Conservation (phyloP, 2,797 vertebrate species). For the Macroramphosus scolopax region DNA sequence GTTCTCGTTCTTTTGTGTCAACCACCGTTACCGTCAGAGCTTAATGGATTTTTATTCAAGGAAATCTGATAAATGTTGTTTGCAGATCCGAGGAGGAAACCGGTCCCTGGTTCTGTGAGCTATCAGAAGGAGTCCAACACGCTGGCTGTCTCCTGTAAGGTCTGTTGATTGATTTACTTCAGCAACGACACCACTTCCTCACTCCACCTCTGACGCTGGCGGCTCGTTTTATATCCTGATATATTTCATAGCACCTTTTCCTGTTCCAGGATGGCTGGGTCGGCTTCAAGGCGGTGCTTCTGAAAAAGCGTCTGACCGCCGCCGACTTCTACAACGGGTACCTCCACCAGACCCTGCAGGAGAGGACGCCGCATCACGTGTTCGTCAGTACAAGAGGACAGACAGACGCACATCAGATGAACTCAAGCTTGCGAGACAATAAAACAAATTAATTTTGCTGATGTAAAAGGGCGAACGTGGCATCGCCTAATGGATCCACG, state of each 20-base stretch:
- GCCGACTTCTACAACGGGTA: conserved; percentile 96
- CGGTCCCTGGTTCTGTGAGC: conserved; percentile 80
- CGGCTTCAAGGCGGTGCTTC: conserved; percentile 81
- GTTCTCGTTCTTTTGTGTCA: no score
- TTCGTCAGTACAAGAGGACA: conserved; percentile 81
- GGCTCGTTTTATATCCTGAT: no score
- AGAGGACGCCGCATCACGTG: conserved; percentile 24
- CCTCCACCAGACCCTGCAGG: conserved; percentile 80
- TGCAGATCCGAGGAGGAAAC: conserved; percentile 45
- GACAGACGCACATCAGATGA: neutral
- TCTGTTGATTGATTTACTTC: no score
- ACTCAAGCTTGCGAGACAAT: no score
- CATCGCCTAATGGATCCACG: no score
- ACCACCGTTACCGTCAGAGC: no score
- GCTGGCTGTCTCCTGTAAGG: conserved; percentile 88
- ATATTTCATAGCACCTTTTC: no score
- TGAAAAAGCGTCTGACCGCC: conserved; percentile 88
- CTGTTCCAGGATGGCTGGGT: conserved; percentile 93
- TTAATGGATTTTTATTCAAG: no score
- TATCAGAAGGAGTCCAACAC: conserved; percentile 80
- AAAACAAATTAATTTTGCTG: no score
- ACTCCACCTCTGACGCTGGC: neutral
- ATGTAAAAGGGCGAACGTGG: no score
- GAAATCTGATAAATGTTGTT: conserved; percentile 1
- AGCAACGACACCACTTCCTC: no score